Evolutionary conservation across 2,797 vertebrate species (phyloP).

Genomic region (Mallotus villosus): DNA sequence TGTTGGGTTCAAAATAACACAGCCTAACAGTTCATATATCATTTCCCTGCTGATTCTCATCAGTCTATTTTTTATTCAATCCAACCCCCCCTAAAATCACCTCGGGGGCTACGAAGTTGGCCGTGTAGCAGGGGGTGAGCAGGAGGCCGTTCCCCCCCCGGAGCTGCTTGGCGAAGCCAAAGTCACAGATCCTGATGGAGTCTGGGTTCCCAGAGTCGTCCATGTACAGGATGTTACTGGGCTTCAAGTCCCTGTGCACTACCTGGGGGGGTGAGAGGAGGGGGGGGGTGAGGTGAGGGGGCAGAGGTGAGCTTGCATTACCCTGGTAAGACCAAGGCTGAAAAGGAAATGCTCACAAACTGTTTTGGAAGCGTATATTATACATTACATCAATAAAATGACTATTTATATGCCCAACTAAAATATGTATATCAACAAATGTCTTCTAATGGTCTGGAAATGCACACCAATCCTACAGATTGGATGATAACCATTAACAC

Average conservation of each 20-base stretch:
- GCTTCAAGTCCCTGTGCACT: constrained; percentile 96
- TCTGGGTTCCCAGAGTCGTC: constrained; percentile 94
- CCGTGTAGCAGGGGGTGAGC: constrained; percentile 95
- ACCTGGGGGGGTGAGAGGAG: constrained; percentile 77
- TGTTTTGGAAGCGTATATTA: too few relatives aligned
- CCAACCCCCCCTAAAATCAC: constrained; percentile 59
- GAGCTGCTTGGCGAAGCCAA: constrained; percentile 96
- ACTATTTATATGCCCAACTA: too few relatives aligned
- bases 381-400: too few relatives aligned
- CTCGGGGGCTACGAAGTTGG: constrained; percentile 98
- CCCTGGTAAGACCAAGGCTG: too few relatives aligned
- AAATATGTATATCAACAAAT: too few relatives aligned
- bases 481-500: background rate
- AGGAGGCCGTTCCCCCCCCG: constrained; percentile 92
- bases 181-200: constrained; percentile 97
- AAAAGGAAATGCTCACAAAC: too few relatives aligned
- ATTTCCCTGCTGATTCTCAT: too few relatives aligned
- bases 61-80: too few relatives aligned
- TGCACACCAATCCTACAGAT: background rate
- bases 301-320: background rate
- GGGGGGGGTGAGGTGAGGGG: too few relatives aligned
- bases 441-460: too few relatives aligned
- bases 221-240: constrained; percentile 98
- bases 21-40: too few relatives aligned
- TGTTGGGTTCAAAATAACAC: background rate